Percentiles rank a stretch among this genome's conserved stretches.
These are phyloP conservation scores for Atherinomorus stipes DNA, from an alignment of 2,113 vertebrate species.

Conservation along the genomic window DNA sequence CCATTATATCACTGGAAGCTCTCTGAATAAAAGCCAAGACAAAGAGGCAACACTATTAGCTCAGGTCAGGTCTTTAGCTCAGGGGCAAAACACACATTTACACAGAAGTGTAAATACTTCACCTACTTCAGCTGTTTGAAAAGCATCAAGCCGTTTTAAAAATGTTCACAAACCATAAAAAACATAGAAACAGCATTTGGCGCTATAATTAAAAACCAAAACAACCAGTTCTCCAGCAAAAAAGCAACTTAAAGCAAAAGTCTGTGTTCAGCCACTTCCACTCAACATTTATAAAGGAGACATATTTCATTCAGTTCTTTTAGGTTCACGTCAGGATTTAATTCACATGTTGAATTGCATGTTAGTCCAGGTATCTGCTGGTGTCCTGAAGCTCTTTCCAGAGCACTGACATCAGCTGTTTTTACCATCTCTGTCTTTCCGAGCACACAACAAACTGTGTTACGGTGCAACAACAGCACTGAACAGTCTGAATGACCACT, in stretches of 20 bases:
- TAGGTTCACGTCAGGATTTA: not conserved
- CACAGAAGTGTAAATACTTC: slow-evolving; percentile 15
- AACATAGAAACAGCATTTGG: accelerated
- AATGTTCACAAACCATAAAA: not conserved
- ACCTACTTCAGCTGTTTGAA: slow-evolving; percentile 25
- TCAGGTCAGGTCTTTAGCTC: not conserved
- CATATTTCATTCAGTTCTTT: not conserved
- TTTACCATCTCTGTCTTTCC: slow-evolving; percentile 22
- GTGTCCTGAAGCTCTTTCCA: slow-evolving; percentile 50
- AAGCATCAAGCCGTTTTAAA: slow-evolving; percentile 12
- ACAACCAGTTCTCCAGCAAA: not conserved
- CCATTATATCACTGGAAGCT: not conserved
- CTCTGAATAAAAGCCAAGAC: not conserved
- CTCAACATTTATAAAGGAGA: slow-evolving; percentile 26
- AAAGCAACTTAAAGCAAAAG: no score
- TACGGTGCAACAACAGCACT: slow-evolving; percentile 13
- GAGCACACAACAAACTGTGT: slow-evolving; percentile 30
- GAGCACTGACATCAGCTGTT: slow-evolving; percentile 61
- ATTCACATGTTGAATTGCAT: not conserved
- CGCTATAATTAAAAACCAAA: not conserved
- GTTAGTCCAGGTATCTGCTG: slow-evolving; percentile 17
- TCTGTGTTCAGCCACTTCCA: slow-evolving; percentile 3
- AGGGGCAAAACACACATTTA: not conserved
- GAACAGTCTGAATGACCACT: not conserved
- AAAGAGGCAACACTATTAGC: not conserved